phyloP scores from a whole-genome alignment of 2,113 vertebrate species.

The Mustela nigripes region DNA sequence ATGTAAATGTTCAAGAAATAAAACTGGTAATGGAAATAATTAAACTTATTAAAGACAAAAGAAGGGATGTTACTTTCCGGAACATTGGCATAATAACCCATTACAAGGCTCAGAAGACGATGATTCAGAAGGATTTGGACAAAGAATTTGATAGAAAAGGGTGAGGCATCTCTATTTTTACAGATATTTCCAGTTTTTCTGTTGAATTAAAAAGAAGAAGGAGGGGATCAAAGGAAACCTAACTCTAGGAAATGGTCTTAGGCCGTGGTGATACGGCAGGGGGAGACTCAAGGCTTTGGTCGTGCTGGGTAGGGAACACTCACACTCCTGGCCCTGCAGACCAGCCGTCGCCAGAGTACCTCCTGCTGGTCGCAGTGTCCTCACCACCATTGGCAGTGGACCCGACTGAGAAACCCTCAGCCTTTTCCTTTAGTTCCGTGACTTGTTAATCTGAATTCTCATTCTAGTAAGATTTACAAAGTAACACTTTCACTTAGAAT shows the following conservation, averaged over 20 bases:
- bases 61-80: slow-evolving; percentile 81
- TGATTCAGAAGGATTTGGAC: slow-evolving; percentile 87
- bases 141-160: slow-evolving; percentile 84
- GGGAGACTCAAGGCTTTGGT: neutral
- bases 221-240: neutral
- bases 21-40: slow-evolving; percentile 91
- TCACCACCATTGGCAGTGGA: neutral
- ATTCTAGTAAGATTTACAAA: neutral
- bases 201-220: neutral
- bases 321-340: neutral
- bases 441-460: neutral
- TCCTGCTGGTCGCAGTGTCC: fast-evolving
- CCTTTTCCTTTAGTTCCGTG: neutral
- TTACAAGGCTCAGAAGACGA: slow-evolving; percentile 92
- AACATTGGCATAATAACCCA: slow-evolving; percentile 93
- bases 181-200: neutral
- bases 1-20: slow-evolving; percentile 90
- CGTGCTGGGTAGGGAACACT: neutral
- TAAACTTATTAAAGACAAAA: slow-evolving; percentile 88
- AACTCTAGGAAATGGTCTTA: neutral
- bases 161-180: slow-evolving; percentile 71
- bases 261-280: fast-evolving
- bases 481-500: neutral
- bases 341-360: neutral
- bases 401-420: neutral